Evolutionary conservation across 2,113 vertebrate species (phyloP).

Genomic region (Lycocorax pyrrhopterus): DNA sequence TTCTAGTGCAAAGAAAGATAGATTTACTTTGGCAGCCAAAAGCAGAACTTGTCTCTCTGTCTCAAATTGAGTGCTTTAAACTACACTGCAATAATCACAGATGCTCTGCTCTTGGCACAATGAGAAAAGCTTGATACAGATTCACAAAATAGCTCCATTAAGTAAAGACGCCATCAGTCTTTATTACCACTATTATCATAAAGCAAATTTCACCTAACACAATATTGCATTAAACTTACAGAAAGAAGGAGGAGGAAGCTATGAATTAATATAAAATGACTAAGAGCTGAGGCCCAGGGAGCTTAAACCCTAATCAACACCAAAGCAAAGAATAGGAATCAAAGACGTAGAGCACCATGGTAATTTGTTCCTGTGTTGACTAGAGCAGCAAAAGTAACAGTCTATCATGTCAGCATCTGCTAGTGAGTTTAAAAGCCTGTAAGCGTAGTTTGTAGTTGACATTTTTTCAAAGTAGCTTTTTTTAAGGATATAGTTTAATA

Average conservation of each 20-base stretch:
- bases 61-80: not conserved
- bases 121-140: conserved; percentile 4
- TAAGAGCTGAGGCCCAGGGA: not conserved
- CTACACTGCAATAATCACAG: conserved; percentile 23
- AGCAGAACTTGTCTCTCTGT: not conserved
- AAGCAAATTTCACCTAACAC: conserved; percentile 18
- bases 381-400: not conserved
- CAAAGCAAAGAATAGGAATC: not conserved
- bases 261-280: conserved; percentile 7
- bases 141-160: conserved; percentile 33
- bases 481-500: not conserved
- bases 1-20: not conserved
- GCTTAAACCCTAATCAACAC: not conserved
- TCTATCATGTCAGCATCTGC: not conserved
- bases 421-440: not conserved
- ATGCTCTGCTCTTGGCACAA: conserved; percentile 53
- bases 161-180: conserved; percentile 9
- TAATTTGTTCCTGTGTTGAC: not conserved
- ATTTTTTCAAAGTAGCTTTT: not conserved
- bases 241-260: not conserved
- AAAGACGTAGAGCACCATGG: not conserved
- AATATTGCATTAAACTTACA: not conserved
- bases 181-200: conserved; percentile 40
- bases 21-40: not conserved
- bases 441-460: not conserved